Evolutionary conservation across 2,797 vertebrate genomes (phyloP).

Genomic region (Podargus strigoides): DNA sequence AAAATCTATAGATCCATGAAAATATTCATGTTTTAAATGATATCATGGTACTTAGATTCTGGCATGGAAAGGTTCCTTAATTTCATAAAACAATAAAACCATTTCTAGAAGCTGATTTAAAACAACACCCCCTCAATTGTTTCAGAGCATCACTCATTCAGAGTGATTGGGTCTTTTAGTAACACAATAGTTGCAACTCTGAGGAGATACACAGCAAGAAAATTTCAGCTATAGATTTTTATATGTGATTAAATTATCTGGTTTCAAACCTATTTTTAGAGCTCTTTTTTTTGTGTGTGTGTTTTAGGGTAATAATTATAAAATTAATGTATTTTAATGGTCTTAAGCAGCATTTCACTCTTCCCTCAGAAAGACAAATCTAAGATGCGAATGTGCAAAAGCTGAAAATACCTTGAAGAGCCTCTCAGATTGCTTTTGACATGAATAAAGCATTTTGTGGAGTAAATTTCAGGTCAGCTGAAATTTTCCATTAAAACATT

Average conservation of each 20-base stretch:
- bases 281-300: background rate
- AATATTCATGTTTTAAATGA: slow-evolving; percentile 9
- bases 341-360: background rate
- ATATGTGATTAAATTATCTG: background rate
- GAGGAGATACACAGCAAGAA: background rate
- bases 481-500: slow-evolving; percentile 2
- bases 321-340: background rate
- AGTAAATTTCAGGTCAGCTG: background rate
- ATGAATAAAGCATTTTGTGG: background rate
- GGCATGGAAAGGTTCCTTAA: background rate
- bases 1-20: slow-evolving; percentile 3
- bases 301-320: background rate
- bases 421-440: background rate
- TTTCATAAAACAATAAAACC: background rate
- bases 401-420: background rate
- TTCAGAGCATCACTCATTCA: background rate
- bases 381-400: background rate
- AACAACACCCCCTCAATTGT: background rate
- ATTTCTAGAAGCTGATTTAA: background rate
- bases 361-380: background rate
- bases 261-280: background rate
- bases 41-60: background rate
- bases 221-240: slow-evolving; percentile 5
- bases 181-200: background rate
- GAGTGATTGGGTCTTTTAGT: background rate